Evolutionary conservation across 2,888 invertebrate genomes (phyloP).

Genomic region (Eupithecia vulgata): DNA sequence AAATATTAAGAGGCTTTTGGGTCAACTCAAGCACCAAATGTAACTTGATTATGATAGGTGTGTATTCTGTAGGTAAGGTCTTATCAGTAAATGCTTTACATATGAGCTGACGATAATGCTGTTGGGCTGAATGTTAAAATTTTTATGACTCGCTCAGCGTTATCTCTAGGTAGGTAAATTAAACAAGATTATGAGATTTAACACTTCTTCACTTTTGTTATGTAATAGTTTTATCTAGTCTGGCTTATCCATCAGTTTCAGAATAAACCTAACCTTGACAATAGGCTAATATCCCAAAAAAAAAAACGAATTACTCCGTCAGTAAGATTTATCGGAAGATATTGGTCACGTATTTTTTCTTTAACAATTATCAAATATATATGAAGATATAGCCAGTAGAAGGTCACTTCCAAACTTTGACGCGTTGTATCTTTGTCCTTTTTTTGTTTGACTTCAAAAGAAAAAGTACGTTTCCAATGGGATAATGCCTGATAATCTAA

Average conservation of each 20-base stretch:
- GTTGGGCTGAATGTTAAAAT: conserved; percentile 27
- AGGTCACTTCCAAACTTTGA: too few species aligned
- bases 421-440: too few species aligned
- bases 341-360: too few species aligned
- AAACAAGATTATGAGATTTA: conserved; percentile 8
- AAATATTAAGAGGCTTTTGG: too few species aligned
- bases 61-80: background rate
- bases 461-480: too few species aligned
- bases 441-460: too few species aligned
- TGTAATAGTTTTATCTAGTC: background rate
- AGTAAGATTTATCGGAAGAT: too few species aligned
- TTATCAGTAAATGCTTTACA: conserved; percentile 2
- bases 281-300: background rate
- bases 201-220: background rate
- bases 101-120: conserved; percentile 30
- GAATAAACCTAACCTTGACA: background rate
- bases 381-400: too few species aligned
- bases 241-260: background rate
- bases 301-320: too few species aligned
- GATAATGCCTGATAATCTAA: too few species aligned
- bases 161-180: conserved; percentile 13
- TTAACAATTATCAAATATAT: too few species aligned
- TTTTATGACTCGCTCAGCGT: conserved; percentile 25
- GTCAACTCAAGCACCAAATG: background rate
- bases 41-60: background rate